Conservation (phyloP, 2,797 vertebrate genomes). For the Gallinago stenura region DNA sequence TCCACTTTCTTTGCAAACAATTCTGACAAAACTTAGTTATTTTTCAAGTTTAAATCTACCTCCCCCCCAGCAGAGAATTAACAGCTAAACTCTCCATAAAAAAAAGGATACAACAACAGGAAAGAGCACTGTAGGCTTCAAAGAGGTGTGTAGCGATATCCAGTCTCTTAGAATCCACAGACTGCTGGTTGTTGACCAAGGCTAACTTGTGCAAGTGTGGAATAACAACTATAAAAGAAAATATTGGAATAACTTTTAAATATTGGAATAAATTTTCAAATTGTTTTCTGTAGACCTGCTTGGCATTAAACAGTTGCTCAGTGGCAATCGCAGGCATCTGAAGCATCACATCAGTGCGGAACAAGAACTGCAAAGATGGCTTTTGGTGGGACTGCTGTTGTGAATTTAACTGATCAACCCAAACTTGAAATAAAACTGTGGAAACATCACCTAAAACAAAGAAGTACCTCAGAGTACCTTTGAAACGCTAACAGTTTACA, state of each 20-base stretch:
- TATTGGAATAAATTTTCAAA: background rate
- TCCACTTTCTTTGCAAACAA: background rate
- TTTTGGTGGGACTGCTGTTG: background rate
- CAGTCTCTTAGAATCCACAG: conserved; percentile 91
- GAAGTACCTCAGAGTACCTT: background rate
- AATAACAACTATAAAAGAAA: conserved; percentile 89
- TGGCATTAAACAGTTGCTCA: background rate
- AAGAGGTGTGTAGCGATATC: conserved; percentile 97
- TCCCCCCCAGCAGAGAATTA: background rate
- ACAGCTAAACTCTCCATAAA: background rate
- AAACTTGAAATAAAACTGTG: background rate
- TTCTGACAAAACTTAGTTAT: background rate
- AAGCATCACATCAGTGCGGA: background rate
- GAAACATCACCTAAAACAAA: background rate
- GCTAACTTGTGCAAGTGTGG: conserved; percentile 97
- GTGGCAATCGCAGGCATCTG: background rate
- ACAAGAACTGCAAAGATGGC: background rate
- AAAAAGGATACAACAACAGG: conserved; percentile 99
- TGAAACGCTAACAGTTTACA: background rate
- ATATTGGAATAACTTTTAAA: background rate
- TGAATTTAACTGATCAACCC: background rate
- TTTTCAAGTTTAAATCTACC: background rate
- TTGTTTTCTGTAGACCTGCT: background rate
- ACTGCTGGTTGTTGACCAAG: conserved; percentile 93
- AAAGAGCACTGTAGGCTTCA: conserved; percentile 98